Evolutionary conservation across 1,140 invertebrate genomes (phyloP).

Genomic region (Physella acuta): DNA sequence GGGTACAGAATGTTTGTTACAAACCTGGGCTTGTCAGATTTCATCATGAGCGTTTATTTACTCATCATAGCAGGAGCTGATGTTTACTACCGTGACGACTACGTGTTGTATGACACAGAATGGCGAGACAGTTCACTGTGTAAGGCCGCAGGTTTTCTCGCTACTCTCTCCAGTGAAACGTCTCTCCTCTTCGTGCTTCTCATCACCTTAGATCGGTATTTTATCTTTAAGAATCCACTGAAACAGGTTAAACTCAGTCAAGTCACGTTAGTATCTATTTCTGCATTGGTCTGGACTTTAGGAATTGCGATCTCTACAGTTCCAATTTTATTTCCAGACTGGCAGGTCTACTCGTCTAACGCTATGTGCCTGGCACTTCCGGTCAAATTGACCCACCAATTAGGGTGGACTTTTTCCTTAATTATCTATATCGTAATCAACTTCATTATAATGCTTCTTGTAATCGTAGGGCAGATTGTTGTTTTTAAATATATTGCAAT

Average conservation of each 20-base stretch:
- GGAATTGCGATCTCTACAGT: neutral
- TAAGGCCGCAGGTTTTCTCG: too few species aligned
- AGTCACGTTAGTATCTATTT: neutral
- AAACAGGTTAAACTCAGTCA: constrained; percentile 13
- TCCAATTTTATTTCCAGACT: neutral
- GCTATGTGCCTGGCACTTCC: constrained; percentile 23
- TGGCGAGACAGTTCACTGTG: too few species aligned
- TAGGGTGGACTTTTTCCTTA: constrained; percentile 21
- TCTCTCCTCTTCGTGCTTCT: constrained; percentile 26
- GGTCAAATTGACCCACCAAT: neutral
- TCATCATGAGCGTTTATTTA: constrained; percentile 53
- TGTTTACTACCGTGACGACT: too few species aligned
- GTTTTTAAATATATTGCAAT: too few species aligned
- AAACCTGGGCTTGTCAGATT: too few species aligned
- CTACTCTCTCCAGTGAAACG: constrained; percentile 36
- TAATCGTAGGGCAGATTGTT: too few species aligned
- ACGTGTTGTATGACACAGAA: too few species aligned
- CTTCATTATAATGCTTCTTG: constrained; percentile 24
- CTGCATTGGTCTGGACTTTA: neutral
- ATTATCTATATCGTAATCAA: constrained; percentile 25
- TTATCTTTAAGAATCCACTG: constrained; percentile 44
- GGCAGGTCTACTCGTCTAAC: neutral
- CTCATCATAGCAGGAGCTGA: too few species aligned
- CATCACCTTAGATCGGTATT: too few species aligned
- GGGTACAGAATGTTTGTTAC: too few species aligned